phyloP scores from a whole-genome alignment of 2,888 invertebrate genomes.

The Drosophila kuntzei region DNA sequence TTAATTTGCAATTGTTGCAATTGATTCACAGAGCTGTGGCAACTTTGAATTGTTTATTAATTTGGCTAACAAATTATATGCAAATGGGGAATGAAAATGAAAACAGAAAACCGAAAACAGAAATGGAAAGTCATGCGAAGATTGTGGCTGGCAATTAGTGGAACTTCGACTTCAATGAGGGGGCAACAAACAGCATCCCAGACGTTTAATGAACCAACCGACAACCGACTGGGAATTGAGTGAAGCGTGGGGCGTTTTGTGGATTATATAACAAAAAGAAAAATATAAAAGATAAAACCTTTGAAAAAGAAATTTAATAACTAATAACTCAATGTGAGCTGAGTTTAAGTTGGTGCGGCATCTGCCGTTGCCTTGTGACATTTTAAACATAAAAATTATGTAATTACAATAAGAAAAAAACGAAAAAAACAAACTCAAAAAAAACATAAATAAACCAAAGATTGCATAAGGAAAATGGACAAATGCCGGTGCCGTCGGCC shows the following conservation, averaged over 20 bases:
- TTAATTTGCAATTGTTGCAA: conserved; percentile 7
- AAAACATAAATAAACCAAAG: conserved; percentile 43
- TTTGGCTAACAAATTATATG: conserved; percentile 49
- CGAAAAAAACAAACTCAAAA: conserved; percentile 14
- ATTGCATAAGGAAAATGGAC: conserved; percentile 55
- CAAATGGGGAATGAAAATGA: conserved; percentile 40
- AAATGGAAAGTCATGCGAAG: conserved; percentile 50
- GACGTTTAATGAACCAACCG: conserved; percentile 44
- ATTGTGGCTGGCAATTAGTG: conserved; percentile 51
- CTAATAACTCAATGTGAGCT: conserved; percentile 65
- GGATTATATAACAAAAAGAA: conserved; percentile 47
- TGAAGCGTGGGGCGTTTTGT: conserved; percentile 22
- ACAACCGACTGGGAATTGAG: conserved; percentile 45
- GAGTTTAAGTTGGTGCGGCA: conserved; percentile 17
- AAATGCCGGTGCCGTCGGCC: conserved; percentile 35
- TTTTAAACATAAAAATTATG: conserved; percentile 72
- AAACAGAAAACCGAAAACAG: conserved; percentile 26
- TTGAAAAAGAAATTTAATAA: conserved; percentile 65
- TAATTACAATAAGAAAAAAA: conserved; percentile 55
- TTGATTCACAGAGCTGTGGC: conserved; percentile 19
- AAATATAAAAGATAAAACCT: conserved; percentile 4
- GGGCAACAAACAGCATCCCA: conserved; percentile 39
- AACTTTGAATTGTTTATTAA: conserved; percentile 44
- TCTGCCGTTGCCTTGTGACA: conserved; percentile 75
- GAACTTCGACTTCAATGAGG: conserved; percentile 19